phyloP scores from a whole-genome alignment of 2,113 vertebrate species.

The Percina caprodes region DNA sequence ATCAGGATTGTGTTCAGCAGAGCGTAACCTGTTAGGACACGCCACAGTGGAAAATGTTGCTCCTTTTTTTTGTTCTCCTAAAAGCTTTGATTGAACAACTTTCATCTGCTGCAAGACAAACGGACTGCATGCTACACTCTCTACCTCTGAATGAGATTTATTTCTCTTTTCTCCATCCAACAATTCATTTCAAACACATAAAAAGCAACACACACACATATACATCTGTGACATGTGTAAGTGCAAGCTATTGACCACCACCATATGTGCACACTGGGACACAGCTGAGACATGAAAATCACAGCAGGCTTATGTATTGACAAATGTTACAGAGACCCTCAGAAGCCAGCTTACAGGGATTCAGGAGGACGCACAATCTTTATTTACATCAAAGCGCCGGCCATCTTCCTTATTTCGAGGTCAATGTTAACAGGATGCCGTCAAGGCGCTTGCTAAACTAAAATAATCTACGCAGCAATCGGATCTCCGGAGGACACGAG shows the following conservation, averaged over 20 bases:
- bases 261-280: slow-evolving; percentile 44
- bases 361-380: slow-evolving; percentile 67
- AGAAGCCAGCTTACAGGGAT: slow-evolving; percentile 74
- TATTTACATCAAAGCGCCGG: slow-evolving; percentile 80
- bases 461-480: slow-evolving; percentile 77
- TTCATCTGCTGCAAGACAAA: slow-evolving; percentile 65
- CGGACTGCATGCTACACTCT: slow-evolving; percentile 36
- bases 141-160: neutral
- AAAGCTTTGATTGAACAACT: slow-evolving; percentile 73
- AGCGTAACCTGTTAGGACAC: slow-evolving; percentile 76
- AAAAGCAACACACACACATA: slow-evolving; percentile 22
- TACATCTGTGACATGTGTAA: slow-evolving; percentile 43
- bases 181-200: slow-evolving; percentile 27
- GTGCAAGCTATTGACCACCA: slow-evolving; percentile 33
- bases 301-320: slow-evolving; percentile 68
- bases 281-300: slow-evolving; percentile 51
- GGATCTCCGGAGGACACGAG: slow-evolving; percentile 73
- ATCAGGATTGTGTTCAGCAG: slow-evolving; percentile 76
- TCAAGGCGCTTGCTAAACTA: slow-evolving; percentile 69
- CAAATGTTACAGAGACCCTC: slow-evolving; percentile 67
- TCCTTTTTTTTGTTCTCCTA: slow-evolving; percentile 55
- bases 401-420: slow-evolving; percentile 67
- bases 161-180: slow-evolving; percentile 32
- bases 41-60: slow-evolving; percentile 66
- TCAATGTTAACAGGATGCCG: slow-evolving; percentile 78